Percentiles rank a stretch among this genome's conserved stretches.
Conservation (phyloP, 2,888 invertebrate species). For the Scrobipalpa atriplicella region DNA sequence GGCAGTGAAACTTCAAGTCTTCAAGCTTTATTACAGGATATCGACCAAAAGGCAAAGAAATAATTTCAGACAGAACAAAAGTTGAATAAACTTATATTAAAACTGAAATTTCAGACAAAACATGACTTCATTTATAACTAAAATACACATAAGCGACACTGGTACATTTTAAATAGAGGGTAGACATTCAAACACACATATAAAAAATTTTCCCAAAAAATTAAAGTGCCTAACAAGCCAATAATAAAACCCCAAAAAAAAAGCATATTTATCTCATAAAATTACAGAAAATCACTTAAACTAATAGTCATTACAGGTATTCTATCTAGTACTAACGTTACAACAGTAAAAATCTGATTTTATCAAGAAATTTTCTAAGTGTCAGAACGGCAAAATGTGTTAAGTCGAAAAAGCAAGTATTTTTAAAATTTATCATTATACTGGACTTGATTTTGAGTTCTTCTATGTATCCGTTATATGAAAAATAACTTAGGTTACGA, state of each 20-base stretch:
- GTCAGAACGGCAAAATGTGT: slow-evolving; percentile 32
- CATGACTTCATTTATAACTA: neutral
- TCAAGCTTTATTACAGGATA: neutral
- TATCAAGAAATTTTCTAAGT: slow-evolving; percentile 28
- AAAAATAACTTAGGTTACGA: slow-evolving; percentile 33
- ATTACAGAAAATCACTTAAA: neutral
- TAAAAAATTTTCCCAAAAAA: neutral
- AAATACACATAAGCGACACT: neutral
- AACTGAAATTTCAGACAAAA: neutral
- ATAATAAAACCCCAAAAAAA: neutral
- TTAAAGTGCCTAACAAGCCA: neutral
- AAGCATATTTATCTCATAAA: neutral
- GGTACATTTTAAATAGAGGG: slow-evolving; percentile 4
- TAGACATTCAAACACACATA: neutral
- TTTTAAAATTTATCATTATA: slow-evolving; percentile 19
- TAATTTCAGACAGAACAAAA: neutral
- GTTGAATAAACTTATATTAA: neutral
- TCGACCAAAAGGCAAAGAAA: neutral
- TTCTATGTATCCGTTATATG: slow-evolving; percentile 21
- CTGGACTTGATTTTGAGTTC: slow-evolving; percentile 44
- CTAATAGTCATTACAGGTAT: neutral
- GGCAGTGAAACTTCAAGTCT: neutral
- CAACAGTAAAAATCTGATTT: neutral
- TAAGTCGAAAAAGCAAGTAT: slow-evolving; percentile 24
- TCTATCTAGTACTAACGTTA: neutral